phyloP scores from a whole-genome alignment of 2,888 invertebrate species.

The Pristionchus maxplancki region DNA sequence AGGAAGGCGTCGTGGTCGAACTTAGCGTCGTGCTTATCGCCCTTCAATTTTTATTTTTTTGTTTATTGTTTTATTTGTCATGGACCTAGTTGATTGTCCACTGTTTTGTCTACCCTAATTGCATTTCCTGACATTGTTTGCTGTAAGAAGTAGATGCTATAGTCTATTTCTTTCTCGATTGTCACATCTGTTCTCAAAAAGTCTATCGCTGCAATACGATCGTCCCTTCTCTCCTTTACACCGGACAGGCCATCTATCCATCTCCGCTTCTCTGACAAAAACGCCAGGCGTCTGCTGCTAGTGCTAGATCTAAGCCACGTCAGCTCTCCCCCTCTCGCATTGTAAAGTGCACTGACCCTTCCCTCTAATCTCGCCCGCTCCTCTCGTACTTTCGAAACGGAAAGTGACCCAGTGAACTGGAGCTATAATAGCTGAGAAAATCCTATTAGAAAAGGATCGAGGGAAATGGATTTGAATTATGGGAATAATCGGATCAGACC shows the following conservation, averaged over 20 bases:
- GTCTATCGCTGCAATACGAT: background rate
- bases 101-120: no score
- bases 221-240: background rate
- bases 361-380: slow-evolving; percentile 14
- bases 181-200: slow-evolving; percentile 27
- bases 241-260: background rate
- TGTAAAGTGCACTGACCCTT: slow-evolving; percentile 37
- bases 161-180: background rate
- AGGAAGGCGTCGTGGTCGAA: slow-evolving; percentile 98
- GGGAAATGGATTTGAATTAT: background rate
- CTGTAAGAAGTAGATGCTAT: background rate
- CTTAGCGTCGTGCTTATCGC: slow-evolving; percentile 83
- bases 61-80: background rate
- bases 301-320: background rate
- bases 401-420: slow-evolving; percentile 39
- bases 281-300: slow-evolving; percentile 5
- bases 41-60: slow-evolving; percentile 55
- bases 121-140: no score
- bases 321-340: background rate
- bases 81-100: no score
- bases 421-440: background rate
- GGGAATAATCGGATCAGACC: background rate
- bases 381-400: slow-evolving; percentile 13
- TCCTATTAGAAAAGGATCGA: background rate
- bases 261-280: slow-evolving; percentile 14